Evolutionary conservation across 1,140 invertebrate species (phyloP).

Genomic region (Drosophila truncata): DNA sequence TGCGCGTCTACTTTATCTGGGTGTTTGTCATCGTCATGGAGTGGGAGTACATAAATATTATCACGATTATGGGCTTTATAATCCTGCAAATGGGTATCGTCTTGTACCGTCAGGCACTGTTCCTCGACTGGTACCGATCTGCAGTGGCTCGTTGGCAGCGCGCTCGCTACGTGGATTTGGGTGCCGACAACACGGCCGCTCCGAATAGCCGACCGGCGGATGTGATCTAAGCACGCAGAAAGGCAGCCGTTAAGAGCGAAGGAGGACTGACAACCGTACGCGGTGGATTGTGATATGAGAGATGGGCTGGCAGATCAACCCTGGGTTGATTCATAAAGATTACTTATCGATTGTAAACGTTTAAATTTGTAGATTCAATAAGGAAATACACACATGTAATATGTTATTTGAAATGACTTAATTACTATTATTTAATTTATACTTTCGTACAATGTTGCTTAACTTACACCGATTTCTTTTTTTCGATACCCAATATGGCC

Average conservation of each 20-base stretch:
- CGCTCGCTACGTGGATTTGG: constrained; percentile 64
- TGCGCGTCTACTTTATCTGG: constrained; percentile 97
- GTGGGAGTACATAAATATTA: constrained; percentile 93
- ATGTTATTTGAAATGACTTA: background rate
- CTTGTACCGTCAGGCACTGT: constrained; percentile 91
- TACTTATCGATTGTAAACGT: constrained; percentile 39
- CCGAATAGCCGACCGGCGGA: constrained; percentile 77
- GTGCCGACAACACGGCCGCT: constrained; percentile 26
- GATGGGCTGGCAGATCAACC: constrained; percentile 44
- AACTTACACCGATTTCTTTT: constrained; percentile 35
- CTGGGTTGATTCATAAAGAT: constrained; percentile 52
- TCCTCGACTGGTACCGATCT: constrained; percentile 82
- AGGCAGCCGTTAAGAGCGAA: background rate
- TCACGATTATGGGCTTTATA: constrained; percentile 92
- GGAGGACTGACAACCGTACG: constrained; percentile 10
- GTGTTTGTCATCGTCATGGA: constrained; percentile 89
- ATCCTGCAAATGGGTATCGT: constrained; percentile 91
- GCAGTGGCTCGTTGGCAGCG: constrained; percentile 63
- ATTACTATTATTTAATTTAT: background rate
- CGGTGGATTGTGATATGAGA: constrained; percentile 68
- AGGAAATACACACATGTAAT: constrained; percentile 13
- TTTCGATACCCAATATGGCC: constrained; percentile 88
- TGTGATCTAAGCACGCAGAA: constrained; percentile 51
- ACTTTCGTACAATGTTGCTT: background rate
- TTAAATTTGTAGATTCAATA: constrained; percentile 25